Evolutionary conservation across 2,888 invertebrate genomes (phyloP), one percentile per base, ranked within the genome.

Genomic region (Thera britannica): DNA sequence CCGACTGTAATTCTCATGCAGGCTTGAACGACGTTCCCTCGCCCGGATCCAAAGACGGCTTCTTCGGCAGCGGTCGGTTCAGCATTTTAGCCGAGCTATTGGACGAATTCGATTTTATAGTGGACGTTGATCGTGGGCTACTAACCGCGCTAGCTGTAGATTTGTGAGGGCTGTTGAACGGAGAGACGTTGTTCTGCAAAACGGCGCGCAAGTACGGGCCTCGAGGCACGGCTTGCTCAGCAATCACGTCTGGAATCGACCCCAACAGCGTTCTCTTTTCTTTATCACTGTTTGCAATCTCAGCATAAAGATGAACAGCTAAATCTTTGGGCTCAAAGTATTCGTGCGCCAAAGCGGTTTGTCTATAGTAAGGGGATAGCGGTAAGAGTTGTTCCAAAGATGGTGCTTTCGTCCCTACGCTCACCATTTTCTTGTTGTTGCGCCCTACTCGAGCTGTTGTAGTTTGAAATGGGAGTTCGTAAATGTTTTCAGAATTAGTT

Each of bases 61-160:
- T 96, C 71, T 95, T 95, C 0, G 96, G 96, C 49, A 96, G 87
- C n/a, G 96, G 96, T 73, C 96, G 92, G 78, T 96, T 95, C 41
- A 95, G 92, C 95, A 96, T 96, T 77, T 94, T 95, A 38, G 85
- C 89, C 2, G 92, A 89, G n/a, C 90, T 87, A 46, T 90, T 91
- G 1, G 94, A 93, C 8, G 84, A 72, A 62, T 79, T 82, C 1
- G 88, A 87, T 75, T 86, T 87, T 3, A 87, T 82, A 2, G 89
- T 86, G 0, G 88, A 85, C 12, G 78, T 82, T 11, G 80, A 78
- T 7, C 76, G 79, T 2, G 88, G 83, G 60, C 75, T 83, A 38
- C 75, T 70, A 4, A 76, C 62, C 0, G 79, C 67, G 81, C 79
- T 87, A 57, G 72, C 80, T n/a, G 73, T 58, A 3, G 83, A 75